Percentiles rank a stretch among this genome's conserved stretches.
phyloP scores from a whole-genome alignment of 2,888 invertebrate genomes.

The Trissolcus japonicus region DNA sequence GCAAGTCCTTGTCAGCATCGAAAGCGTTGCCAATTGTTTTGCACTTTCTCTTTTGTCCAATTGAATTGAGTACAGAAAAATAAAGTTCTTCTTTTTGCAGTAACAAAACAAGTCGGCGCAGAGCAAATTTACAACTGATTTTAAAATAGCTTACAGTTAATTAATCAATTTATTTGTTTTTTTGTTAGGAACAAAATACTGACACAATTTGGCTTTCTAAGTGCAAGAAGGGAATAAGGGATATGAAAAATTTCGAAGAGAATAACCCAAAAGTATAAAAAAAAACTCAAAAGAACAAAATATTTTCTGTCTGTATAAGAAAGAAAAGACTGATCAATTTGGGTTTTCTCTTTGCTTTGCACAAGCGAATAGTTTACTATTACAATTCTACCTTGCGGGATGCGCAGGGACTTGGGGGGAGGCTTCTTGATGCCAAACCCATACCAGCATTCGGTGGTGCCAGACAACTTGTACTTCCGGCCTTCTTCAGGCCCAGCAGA shows the following conservation, averaged over 20 bases:
- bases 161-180: too few species aligned
- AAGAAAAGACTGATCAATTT: too few species aligned
- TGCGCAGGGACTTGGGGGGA: conserved; percentile 76
- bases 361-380: conserved; percentile 58
- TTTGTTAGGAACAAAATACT: too few species aligned
- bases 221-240: conserved; percentile 25
- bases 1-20: conserved; percentile 24
- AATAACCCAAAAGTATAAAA: conserved; percentile 10
- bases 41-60: background rate
- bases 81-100: too few species aligned
- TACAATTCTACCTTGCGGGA: conserved; percentile 77
- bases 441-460: conserved; percentile 79
- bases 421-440: conserved; percentile 74
- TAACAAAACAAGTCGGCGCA: too few species aligned
- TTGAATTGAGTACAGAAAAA: background rate
- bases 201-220: conserved; percentile 1
- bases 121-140: too few species aligned
- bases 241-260: conserved; percentile 29
- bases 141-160: too few species aligned
- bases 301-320: too few species aligned
- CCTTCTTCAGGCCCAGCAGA: conserved; percentile 81
- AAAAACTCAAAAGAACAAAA: too few species aligned
- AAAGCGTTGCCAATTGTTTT: conserved; percentile 24
- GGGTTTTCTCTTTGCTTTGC: conserved; percentile 18
- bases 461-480: conserved; percentile 84